Conservation (phyloP, 2,888 invertebrate species). For the Xanthia togata region DNA sequence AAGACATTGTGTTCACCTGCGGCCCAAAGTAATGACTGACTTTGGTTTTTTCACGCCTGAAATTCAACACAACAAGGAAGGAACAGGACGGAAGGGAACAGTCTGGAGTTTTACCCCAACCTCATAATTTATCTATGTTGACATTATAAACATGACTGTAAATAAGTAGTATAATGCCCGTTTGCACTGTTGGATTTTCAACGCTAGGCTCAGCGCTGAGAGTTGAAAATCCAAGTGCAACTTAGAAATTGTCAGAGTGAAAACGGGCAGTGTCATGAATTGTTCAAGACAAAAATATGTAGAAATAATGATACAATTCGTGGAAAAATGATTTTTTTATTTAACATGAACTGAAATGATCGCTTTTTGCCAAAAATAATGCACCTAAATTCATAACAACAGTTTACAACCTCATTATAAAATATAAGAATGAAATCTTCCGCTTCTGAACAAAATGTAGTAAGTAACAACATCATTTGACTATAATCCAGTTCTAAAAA, state of each 20-base stretch:
- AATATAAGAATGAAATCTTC: neutral
- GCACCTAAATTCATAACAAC: neutral
- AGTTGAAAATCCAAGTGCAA: too few relatives aligned
- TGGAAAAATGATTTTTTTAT: too few relatives aligned
- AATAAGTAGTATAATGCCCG: too few relatives aligned
- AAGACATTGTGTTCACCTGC: slow-evolving; percentile 52
- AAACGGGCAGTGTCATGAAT: neutral
- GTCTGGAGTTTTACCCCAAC: neutral
- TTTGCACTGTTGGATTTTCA: too few relatives aligned
- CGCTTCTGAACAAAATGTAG: slow-evolving; percentile 11
- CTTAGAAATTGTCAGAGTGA: too few relatives aligned
- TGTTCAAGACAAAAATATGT: neutral
- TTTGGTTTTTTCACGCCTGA: neutral
- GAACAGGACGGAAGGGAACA: too few relatives aligned
- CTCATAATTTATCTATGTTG: neutral
- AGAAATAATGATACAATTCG: neutral
- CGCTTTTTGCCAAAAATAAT: neutral
- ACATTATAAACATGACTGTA: too few relatives aligned
- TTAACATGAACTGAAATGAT: neutral
- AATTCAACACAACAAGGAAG: too few relatives aligned
- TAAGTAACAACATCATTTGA: slow-evolving; percentile 33
- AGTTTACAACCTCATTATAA: neutral
- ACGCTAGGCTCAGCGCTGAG: too few relatives aligned
- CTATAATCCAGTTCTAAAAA: slow-evolving; percentile 26
- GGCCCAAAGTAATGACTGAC: slow-evolving; percentile 4